Conservation (phyloP, 2,113 vertebrate species). For the Catharus minimus region DNA sequence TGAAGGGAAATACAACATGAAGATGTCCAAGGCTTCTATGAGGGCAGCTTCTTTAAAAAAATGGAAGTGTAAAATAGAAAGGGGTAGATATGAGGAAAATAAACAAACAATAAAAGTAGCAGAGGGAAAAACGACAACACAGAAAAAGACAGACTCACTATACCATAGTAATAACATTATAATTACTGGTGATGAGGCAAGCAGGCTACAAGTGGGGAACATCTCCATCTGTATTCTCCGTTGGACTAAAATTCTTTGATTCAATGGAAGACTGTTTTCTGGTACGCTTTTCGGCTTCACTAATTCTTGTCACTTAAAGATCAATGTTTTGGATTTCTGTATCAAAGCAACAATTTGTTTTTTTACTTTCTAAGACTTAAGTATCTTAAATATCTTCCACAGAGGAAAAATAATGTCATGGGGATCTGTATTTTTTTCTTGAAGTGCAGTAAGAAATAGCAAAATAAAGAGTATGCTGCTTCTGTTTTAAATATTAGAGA, state of each 20-base stretch:
- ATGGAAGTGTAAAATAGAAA: slow-evolving; percentile 10
- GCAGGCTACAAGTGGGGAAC: slow-evolving; percentile 53
- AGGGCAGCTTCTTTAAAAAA: slow-evolving; percentile 24
- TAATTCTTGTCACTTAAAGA: slow-evolving; percentile 58
- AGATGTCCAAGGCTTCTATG: slow-evolving; percentile 1
- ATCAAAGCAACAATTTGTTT: slow-evolving; percentile 31
- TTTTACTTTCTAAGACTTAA: slow-evolving; percentile 16
- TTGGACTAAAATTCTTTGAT: slow-evolving; percentile 48
- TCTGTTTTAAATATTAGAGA: neutral
- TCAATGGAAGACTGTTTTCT: slow-evolving; percentile 46
- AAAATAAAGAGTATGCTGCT: neutral
- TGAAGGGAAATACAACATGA: slow-evolving; percentile 27
- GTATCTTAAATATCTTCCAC: neutral
- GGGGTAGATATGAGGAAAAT: neutral
- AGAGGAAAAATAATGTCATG: neutral
- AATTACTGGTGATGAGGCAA: slow-evolving; percentile 61
- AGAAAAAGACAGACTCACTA: slow-evolving; percentile 45
- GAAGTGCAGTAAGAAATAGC: neutral
- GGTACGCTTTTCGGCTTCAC: slow-evolving; percentile 51
- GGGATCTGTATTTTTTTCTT: neutral
- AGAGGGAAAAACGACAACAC: neutral
- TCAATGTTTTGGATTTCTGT: slow-evolving; percentile 42
- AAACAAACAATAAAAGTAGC: neutral
- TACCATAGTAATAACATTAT: slow-evolving; percentile 53
- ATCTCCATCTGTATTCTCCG: slow-evolving; percentile 48